Conservation (phyloP, 2,888 invertebrate species). For the Crepidodera aurea region DNA sequence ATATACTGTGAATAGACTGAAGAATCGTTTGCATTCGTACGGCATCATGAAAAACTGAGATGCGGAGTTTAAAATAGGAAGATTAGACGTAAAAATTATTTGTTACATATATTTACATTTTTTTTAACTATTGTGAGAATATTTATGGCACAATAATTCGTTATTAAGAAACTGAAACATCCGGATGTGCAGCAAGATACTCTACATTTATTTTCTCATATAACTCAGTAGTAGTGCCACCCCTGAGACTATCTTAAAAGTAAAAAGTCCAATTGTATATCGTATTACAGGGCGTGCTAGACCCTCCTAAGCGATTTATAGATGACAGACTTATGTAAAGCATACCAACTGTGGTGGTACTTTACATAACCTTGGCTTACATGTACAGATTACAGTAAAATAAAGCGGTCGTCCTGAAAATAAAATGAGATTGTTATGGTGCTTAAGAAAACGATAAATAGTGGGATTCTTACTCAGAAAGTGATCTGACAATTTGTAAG, state of each 20-base stretch:
- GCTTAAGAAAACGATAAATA: conserved; percentile 17
- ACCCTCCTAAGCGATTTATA: conserved; percentile 11
- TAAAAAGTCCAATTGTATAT: conserved; percentile 1
- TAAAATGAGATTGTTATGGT: conserved; percentile 21
- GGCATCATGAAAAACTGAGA: too few species aligned
- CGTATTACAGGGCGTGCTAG: conserved; percentile 14
- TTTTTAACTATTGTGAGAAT: too few species aligned
- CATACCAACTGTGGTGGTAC: conserved; percentile 6
- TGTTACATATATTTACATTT: too few species aligned
- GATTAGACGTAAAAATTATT: too few species aligned
- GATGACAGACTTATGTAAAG: conserved; percentile 16
- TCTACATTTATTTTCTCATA: too few species aligned
- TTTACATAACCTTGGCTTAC: conserved; percentile 20
- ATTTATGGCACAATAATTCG: too few species aligned
- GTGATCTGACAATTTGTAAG: conserved; percentile 21
- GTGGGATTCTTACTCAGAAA: conserved; percentile 14
- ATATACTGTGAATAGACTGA: too few species aligned
- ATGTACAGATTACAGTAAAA: conserved; percentile 21
- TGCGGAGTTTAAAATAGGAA: too few species aligned
- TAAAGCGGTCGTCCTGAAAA: conserved; percentile 17
- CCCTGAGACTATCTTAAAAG: conserved; percentile 10
- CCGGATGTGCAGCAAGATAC: too few species aligned
- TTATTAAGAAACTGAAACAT: too few species aligned
- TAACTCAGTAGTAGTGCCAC: conserved; percentile 3
- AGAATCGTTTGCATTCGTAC: too few species aligned